These are phyloP conservation scores for Eulemur rubriventer DNA, from an alignment of 2,797 vertebrate species.

Conservation along the genomic window DNA sequence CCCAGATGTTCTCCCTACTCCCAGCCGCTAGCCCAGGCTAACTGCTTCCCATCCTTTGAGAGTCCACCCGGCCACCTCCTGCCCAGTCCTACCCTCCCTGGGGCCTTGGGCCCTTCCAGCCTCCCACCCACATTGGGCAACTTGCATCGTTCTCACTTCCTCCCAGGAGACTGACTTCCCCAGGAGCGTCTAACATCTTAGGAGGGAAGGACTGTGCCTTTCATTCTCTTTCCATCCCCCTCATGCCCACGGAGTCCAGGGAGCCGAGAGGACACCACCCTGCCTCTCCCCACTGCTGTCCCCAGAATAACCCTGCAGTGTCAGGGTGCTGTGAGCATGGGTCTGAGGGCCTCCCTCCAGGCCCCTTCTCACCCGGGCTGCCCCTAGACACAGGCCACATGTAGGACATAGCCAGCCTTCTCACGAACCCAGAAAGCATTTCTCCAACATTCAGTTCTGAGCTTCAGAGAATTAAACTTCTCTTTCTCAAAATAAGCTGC, in stretches of 20 bases:
- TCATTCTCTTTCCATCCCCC: not conserved
- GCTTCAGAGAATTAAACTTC: not conserved
- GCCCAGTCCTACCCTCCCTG: not conserved
- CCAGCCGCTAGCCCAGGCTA: not conserved
- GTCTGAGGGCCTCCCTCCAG: not conserved
- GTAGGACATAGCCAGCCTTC: not conserved
- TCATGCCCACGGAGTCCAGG: rapidly evolving
- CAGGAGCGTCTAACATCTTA: not conserved
- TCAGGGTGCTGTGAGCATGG: not conserved
- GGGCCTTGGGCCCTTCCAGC: not conserved
- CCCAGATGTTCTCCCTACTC: not conserved
- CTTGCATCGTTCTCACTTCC: not conserved
- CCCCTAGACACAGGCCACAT: not conserved
- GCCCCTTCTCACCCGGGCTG: not conserved
- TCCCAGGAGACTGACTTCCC: not conserved
- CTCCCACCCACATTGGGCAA: not conserved
- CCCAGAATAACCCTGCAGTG: rapidly evolving
- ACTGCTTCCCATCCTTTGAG: not conserved
- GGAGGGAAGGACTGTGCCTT: not conserved
- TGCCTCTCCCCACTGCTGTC: not conserved
- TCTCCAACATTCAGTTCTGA: not conserved
- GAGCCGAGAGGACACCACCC: not conserved
- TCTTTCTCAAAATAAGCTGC: not conserved
- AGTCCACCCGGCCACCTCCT: not conserved
- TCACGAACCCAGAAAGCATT: not conserved